These are phyloP conservation scores for Gila orcuttii DNA, from an alignment of 2,113 vertebrate genomes.

Conservation along the genomic window DNA sequence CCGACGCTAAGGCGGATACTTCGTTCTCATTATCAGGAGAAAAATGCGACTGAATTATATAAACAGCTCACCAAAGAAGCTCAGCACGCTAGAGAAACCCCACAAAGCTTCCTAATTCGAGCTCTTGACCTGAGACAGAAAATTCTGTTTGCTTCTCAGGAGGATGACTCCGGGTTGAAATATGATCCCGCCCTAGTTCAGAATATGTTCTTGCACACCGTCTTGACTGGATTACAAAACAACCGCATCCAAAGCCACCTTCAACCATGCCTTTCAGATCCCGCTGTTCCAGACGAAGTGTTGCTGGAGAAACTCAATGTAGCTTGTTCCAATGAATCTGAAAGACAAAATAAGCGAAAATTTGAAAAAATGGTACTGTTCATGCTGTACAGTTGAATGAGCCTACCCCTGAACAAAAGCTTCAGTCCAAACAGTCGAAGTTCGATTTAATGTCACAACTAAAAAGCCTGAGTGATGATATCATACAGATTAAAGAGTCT, in stretches of 20 bases:
- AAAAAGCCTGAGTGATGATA: background rate
- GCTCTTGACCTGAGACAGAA: no score
- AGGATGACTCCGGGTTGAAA: no score
- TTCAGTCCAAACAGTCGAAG: background rate
- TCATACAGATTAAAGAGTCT: background rate
- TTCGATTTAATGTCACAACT: background rate
- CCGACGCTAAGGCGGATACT: no score
- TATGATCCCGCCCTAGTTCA: constrained; percentile 42
- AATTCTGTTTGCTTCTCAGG: no score
- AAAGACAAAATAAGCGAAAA: background rate
- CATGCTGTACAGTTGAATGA: background rate
- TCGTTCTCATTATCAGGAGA: no score
- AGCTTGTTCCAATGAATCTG: background rate
- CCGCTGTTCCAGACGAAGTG: background rate
- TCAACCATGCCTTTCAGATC: no score
- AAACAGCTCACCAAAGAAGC: no score
- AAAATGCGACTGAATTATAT: no score
- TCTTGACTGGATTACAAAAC: background rate
- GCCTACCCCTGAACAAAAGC: background rate
- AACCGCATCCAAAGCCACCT: background rate
- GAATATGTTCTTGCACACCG: constrained; percentile 28
- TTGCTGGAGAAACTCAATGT: background rate
- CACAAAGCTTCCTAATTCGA: no score
- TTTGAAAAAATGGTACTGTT: background rate
- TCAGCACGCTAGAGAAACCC: no score